Conservation (phyloP, 2,113 vertebrate species). For the Triplophysa rosa region DNA sequence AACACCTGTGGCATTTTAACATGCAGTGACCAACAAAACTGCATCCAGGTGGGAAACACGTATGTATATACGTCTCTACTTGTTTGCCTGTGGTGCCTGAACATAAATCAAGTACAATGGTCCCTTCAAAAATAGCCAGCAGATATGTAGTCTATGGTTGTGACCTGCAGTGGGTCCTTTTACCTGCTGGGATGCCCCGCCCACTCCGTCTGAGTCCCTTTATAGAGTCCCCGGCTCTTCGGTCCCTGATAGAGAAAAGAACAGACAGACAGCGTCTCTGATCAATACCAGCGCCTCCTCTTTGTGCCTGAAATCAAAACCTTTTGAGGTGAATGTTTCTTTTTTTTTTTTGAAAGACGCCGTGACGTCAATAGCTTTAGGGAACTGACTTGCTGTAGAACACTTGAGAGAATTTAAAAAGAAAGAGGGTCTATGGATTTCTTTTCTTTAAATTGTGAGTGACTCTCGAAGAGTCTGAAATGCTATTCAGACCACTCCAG, state of each 20-base stretch:
- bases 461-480: constrained; percentile 16
- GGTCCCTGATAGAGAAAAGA: constrained; percentile 23
- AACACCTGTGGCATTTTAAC: neutral
- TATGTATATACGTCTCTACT: constrained; percentile 2
- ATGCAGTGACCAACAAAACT: neutral
- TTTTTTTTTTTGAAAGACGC: constrained; percentile 21
- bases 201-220: constrained; percentile 29
- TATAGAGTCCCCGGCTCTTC: constrained; percentile 16
- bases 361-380: constrained; percentile 41
- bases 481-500: constrained; percentile 1
- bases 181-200: constrained; percentile 39
- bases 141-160: constrained; percentile 21
- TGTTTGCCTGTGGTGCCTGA: neutral
- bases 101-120: constrained; percentile 34
- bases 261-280: constrained; percentile 31
- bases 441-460: neutral
- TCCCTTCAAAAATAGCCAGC: constrained; percentile 36
- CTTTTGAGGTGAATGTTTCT: constrained; percentile 39
- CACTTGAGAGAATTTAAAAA: constrained; percentile 1
- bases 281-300: constrained; percentile 47
- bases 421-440: constrained; percentile 35
- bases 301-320: constrained; percentile 50
- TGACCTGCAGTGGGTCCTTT: constrained; percentile 43
- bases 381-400: constrained; percentile 32
- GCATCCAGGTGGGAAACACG: neutral